Evolutionary conservation across 2,888 invertebrate genomes (phyloP).

Genomic region (Pseudolycoriella hygida): DNA sequence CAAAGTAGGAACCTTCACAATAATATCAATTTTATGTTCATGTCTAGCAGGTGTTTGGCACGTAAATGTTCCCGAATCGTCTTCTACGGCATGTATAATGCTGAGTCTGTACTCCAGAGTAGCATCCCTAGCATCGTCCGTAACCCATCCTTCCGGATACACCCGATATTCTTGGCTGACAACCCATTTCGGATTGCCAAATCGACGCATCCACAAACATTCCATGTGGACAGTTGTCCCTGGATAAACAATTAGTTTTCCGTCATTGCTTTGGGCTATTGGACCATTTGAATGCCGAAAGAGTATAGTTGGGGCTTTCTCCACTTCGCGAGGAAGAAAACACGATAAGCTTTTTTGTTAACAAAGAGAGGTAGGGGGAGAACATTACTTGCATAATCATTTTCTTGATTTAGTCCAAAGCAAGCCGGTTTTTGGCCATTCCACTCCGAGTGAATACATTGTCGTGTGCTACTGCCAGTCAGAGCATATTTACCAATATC

Average conservation of each 20-base stretch:
- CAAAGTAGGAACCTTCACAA: constrained; percentile 42
- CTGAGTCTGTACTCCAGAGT: constrained; percentile 65
- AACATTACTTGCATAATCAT: constrained; percentile 63
- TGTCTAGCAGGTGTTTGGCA: constrained; percentile 75
- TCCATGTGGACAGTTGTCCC: constrained; percentile 77
- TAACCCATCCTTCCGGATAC: constrained; percentile 68
- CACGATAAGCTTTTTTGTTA: background rate
- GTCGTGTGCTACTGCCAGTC: constrained; percentile 52
- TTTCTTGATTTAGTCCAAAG: constrained; percentile 67
- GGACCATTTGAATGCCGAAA: constrained; percentile 69
- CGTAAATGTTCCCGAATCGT: constrained; percentile 69
- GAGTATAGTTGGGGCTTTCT: constrained; percentile 68
- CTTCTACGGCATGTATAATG: constrained; percentile 60
- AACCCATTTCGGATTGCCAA: constrained; percentile 75
- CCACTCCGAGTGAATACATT: constrained; percentile 66
- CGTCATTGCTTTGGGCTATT: constrained; percentile 74
- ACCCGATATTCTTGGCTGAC: constrained; percentile 48
- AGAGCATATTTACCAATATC: constrained; percentile 78
- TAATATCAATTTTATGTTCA: constrained; percentile 60
- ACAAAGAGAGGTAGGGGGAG: background rate
- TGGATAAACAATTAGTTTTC: constrained; percentile 68
- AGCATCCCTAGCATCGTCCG: constrained; percentile 60
- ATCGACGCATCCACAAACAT: constrained; percentile 71
- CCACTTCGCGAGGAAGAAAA: constrained; percentile 36
- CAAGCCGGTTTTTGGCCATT: constrained; percentile 62